Evolutionary conservation across 2,113 vertebrate species (phyloP).

Genomic region (Hipposideros armiger): DNA sequence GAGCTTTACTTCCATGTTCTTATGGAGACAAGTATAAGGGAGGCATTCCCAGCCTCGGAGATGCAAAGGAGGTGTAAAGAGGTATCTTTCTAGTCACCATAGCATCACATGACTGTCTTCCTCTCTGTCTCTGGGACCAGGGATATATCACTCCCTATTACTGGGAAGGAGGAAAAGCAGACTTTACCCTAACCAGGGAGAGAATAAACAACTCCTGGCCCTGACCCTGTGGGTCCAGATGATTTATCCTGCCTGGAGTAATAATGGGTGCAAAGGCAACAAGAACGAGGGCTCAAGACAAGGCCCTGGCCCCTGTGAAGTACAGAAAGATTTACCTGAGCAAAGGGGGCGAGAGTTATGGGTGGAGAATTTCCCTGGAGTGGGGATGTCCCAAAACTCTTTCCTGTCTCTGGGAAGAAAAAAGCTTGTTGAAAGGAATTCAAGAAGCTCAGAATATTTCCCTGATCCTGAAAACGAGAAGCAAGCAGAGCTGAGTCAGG

Average conservation of each 20-base stretch:
- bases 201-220: slow-evolving; percentile 35
- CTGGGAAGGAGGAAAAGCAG: background rate
- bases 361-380: slow-evolving; percentile 25
- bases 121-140: slow-evolving; percentile 8
- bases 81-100: slow-evolving; percentile 22
- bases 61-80: background rate
- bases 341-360: background rate
- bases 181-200: background rate
- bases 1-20: slow-evolving; percentile 10
- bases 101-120: slow-evolving; percentile 10
- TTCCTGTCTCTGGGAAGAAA: slow-evolving; percentile 26
- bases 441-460: background rate
- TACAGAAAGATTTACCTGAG: slow-evolving; percentile 25
- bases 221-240: slow-evolving; percentile 4
- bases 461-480: background rate
- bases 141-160: background rate
- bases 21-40: background rate
- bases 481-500: background rate
- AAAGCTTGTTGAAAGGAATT: slow-evolving; percentile 31
- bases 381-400: slow-evolving; percentile 3
- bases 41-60: background rate
- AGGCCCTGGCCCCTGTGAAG: background rate
- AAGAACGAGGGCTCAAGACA: background rate
- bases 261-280: background rate
- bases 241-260: slow-evolving; percentile 6